These are phyloP conservation scores for Coenobita brevimanus DNA, from an alignment of 1,140 invertebrate species.

Conservation along the genomic window DNA sequence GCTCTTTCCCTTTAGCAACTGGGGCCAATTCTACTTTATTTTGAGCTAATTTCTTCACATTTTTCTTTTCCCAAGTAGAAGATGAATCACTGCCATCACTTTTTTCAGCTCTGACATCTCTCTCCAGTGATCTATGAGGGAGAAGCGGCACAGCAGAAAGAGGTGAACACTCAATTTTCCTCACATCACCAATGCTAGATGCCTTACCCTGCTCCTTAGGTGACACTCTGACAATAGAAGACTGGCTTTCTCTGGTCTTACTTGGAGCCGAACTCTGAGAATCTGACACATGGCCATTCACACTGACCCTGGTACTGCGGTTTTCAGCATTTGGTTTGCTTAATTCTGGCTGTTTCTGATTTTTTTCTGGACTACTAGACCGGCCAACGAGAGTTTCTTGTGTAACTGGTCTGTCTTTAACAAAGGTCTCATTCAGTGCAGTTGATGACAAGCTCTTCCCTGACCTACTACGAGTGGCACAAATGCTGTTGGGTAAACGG, in stretches of 20 bases:
- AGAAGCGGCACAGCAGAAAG: no score
- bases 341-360: not conserved
- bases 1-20: no score
- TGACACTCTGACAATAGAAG: no score
- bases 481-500: slow-evolving; percentile 66
- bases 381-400: not conserved
- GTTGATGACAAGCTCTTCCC: slow-evolving; percentile 8
- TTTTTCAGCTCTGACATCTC: no score
- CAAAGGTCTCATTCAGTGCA: not conserved
- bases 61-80: no score
- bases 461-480: slow-evolving; percentile 43
- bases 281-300: not conserved
- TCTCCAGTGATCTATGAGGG: no score
- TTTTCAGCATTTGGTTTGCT: not conserved
- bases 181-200: not conserved
- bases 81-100: no score
- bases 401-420: slow-evolving; percentile 32
- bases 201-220: no score
- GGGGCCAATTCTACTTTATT: no score
- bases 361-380: slow-evolving; percentile 17
- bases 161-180: no score
- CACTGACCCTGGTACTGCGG: not conserved
- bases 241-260: not conserved
- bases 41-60: no score
- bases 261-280: not conserved